phyloP scores from a whole-genome alignment of 2,797 vertebrate genomes.

The Xerus rutilus region DNA sequence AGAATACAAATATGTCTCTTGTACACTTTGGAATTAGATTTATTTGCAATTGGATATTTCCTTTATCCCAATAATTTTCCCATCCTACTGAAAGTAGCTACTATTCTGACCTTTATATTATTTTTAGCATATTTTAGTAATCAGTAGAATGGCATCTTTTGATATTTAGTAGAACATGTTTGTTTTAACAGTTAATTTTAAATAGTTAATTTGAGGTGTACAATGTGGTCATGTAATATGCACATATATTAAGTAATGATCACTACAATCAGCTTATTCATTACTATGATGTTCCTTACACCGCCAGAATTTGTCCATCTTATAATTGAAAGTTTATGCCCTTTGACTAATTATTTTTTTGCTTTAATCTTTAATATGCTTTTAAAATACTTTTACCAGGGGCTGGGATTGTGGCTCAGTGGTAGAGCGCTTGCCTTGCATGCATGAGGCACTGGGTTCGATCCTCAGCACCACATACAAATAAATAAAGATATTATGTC shows the following conservation, averaged over 20 bases:
- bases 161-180: neutral
- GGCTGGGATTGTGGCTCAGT: too few relatives aligned
- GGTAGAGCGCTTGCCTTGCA: too few relatives aligned
- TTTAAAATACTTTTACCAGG: neutral
- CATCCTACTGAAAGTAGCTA: neutral
- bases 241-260: neutral
- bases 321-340: neutral
- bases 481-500: too few relatives aligned
- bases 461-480: too few relatives aligned
- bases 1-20: neutral
- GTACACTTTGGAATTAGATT: too few relatives aligned
- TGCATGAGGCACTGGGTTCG: too few relatives aligned
- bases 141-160: neutral
- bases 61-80: neutral
- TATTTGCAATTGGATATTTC: too few relatives aligned
- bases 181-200: neutral
- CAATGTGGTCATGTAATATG: neutral
- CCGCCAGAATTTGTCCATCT: neutral
- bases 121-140: neutral
- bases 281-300: fast-evolving
- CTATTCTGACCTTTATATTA: neutral
- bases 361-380: neutral
- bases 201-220: neutral
- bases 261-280: neutral
- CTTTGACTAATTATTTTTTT: neutral